Evolutionary conservation across 2,888 invertebrate genomes (phyloP).

Genomic region (Cynaeus angustus): DNA sequence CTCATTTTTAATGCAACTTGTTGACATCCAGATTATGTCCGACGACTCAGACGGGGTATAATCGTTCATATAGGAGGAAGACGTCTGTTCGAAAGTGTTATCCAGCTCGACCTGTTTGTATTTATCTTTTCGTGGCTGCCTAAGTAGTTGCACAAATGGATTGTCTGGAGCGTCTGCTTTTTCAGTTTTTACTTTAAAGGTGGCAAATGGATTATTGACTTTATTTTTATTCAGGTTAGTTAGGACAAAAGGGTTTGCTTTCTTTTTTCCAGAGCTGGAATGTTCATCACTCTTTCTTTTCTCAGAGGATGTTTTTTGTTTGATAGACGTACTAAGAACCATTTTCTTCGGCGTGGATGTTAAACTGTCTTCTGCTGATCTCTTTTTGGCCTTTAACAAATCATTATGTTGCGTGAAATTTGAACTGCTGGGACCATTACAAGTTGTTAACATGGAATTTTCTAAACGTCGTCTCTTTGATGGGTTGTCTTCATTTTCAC

Average conservation of each 20-base stretch:
- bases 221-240: background rate
- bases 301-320: background rate
- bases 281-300: slow-evolving; percentile 29
- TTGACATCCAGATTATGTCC: slow-evolving; percentile 16
- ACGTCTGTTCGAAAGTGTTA: background rate
- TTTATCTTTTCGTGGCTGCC: background rate
- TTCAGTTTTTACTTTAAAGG: slow-evolving; percentile 27
- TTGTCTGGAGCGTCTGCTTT: slow-evolving; percentile 5
- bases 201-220: slow-evolving; percentile 15
- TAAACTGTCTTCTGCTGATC: background rate
- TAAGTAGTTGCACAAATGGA: slow-evolving; percentile 3
- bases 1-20: slow-evolving; percentile 2
- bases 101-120: no score
- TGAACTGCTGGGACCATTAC: background rate
- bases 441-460: background rate
- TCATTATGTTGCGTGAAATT: background rate
- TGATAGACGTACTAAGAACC: background rate
- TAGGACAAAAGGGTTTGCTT: slow-evolving; percentile 25
- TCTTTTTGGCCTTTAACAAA: background rate
- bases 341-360: background rate
- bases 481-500: background rate
- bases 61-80: background rate
- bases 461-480: background rate
- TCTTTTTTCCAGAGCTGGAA: background rate
- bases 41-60: slow-evolving; percentile 1